phyloP scores from a whole-genome alignment of 2,797 vertebrate genomes.

The Orestias chungarensis region DNA sequence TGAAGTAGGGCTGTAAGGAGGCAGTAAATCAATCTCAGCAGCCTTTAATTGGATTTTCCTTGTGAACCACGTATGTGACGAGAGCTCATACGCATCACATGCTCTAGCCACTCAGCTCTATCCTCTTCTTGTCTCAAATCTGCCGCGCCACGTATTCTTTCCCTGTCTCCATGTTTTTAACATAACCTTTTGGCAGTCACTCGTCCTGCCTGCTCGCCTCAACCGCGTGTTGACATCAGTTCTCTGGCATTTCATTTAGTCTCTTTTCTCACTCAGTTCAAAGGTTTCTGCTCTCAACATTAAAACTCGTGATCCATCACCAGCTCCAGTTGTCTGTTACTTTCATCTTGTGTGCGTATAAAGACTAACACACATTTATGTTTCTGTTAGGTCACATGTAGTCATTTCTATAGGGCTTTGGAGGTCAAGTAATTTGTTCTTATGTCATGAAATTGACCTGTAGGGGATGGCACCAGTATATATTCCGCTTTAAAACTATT shows the following conservation, averaged over 20 bases:
- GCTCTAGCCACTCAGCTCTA: conserved; percentile 11
- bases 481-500: background rate
- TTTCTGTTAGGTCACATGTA: background rate
- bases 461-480: background rate
- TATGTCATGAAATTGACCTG: too few relatives aligned
- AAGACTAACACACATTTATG: conserved; percentile 1
- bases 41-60: conserved; percentile 30
- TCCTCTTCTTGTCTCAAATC: conserved; percentile 31
- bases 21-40: conserved; percentile 14
- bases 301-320: conserved; percentile 38
- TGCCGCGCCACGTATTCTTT: conserved; percentile 22
- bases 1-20: conserved; percentile 33
- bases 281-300: conserved; percentile 44
- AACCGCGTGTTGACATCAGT: conserved; percentile 43
- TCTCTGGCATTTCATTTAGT: conserved; percentile 19
- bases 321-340: conserved; percentile 1
- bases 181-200: conserved; percentile 28
- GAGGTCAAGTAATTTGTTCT: background rate
- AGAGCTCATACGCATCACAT: conserved; percentile 13
- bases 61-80: conserved; percentile 8
- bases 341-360: conserved; percentile 24
- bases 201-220: conserved; percentile 15
- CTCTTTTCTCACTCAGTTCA: conserved; percentile 36
- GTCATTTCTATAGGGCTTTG: background rate
- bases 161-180: conserved; percentile 36